Evolutionary conservation across 1,140 invertebrate genomes (phyloP).

Genomic region (Apis dorsata): DNA sequence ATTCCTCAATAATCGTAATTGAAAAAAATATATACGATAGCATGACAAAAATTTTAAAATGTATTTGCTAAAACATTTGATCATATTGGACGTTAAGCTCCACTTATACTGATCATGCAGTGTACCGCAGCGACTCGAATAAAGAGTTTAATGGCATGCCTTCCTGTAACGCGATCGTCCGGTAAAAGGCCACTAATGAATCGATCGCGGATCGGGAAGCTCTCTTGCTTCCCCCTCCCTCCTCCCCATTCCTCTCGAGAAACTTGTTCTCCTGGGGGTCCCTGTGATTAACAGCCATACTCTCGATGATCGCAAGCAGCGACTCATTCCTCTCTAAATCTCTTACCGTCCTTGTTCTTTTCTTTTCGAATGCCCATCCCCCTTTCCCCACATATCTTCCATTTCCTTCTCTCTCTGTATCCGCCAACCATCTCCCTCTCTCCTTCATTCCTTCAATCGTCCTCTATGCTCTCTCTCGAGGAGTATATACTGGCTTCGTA

Average conservation of each 20-base stretch:
- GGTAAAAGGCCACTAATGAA: conserved; percentile 45
- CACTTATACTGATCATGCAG: not conserved
- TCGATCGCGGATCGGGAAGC: conserved; percentile 38
- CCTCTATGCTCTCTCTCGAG: not conserved
- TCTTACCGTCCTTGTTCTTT: conserved; percentile 11
- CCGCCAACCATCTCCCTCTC: not conserved
- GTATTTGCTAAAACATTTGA: not conserved
- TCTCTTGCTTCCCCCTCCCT: no score
- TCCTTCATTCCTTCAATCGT: not conserved
- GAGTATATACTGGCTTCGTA: conserved; percentile 22
- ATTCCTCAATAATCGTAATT: not conserved
- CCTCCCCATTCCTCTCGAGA: not conserved
- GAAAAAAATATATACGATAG: no score
- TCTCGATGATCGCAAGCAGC: conserved; percentile 21
- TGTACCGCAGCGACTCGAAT: not conserved
- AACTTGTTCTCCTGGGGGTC: conserved; percentile 33
- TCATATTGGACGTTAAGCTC: not conserved
- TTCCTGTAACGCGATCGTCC: conserved; percentile 43
- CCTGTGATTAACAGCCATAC: conserved; percentile 35
- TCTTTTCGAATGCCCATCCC: not conserved
- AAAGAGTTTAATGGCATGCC: conserved; percentile 26
- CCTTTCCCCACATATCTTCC: no score
- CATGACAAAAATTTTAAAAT: not conserved
- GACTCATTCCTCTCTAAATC: not conserved
- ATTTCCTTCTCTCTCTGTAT: not conserved